These are phyloP conservation scores for Xestia ashworthii DNA, from an alignment of 2,888 invertebrate genomes.

Conservation along the genomic window DNA sequence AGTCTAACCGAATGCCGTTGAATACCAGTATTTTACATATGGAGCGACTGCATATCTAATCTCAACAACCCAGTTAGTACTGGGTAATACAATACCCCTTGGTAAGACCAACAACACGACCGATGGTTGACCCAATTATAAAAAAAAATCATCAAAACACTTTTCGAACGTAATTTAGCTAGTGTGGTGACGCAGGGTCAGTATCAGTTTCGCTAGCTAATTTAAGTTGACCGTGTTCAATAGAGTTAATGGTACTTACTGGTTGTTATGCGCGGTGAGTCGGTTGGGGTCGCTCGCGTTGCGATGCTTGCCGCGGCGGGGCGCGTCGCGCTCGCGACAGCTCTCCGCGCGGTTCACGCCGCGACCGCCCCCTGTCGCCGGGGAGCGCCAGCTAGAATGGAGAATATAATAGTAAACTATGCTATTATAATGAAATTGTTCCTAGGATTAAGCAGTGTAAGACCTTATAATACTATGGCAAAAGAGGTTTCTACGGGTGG, in stretches of 20 bases:
- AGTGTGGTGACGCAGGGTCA: background rate
- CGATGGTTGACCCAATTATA: too few relatives aligned
- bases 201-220: background rate
- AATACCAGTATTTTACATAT: too few relatives aligned
- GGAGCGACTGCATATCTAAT: too few relatives aligned
- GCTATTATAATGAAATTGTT: background rate
- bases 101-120: too few relatives aligned
- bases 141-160: background rate
- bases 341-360: conserved; percentile 88
- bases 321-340: conserved; percentile 87
- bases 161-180: background rate
- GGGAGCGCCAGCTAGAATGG: conserved; percentile 57
- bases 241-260: conserved; percentile 75
- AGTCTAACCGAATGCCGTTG: too few relatives aligned
- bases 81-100: too few relatives aligned
- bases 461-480: background rate
- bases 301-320: conserved; percentile 87
- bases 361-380: conserved; percentile 71
- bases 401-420: background rate
- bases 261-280: conserved; percentile 86
- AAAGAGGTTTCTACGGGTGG: background rate
- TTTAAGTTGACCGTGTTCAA: background rate
- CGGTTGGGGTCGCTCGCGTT: conserved; percentile 89
- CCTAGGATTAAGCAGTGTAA: background rate
- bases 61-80: too few relatives aligned